Evolutionary conservation across 2,888 invertebrate species (phyloP), one percentile per base, ranked within the genome.

Genomic region (Phragmatobia fuliginosa): DNA sequence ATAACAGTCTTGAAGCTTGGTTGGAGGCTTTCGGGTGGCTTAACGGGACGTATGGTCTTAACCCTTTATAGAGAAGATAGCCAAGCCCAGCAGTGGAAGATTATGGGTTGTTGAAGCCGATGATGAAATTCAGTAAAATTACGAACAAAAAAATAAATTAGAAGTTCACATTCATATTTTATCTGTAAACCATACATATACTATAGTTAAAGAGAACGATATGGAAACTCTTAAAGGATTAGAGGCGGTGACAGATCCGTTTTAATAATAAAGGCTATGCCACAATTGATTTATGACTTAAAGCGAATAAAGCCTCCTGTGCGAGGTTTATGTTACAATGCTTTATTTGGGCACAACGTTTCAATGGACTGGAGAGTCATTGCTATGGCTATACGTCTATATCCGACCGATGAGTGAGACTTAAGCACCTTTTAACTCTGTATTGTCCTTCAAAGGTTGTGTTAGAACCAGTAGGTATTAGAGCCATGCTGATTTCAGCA

Each of bases 151-250:
- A n/a, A n/a, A n/a, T n/a, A n/a, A n/a, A n/a, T n/a, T n/a, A n/a
- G 8, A 3, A 36, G 36, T 10, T 36, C 36, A 14, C 14, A 36
- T 36, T 3, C 10, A 36, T 36, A 36, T 2, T 28, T 64, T 16
- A 68, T 84, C 79, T 79, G 59, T 0, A 70, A 71, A 11, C 45
- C 8, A 1, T 11, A 32, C 64, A 62, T 81, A 74, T 83, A 83
- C 83, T 83, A 79, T 62, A 69, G 76, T 49, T 72, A 82, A 85
- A 85, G 81, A 84, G 86, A 85, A 85, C 84, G 85, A 88, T 88
- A 91, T 88, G 89, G 89, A 91, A 91, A 89, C 89, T 90, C 90
- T 90, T 89, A 90, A 90, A 88, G 92, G 94, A 92, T 94, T 94
- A 94, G 89, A 88, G 80, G 85, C 89, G 91, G 90, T 87, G 92